Percentiles rank a stretch among this genome's conserved stretches.
Evolutionary conservation across 2,888 invertebrate species (phyloP).

Genomic region (Hyposoter didymator): DNA sequence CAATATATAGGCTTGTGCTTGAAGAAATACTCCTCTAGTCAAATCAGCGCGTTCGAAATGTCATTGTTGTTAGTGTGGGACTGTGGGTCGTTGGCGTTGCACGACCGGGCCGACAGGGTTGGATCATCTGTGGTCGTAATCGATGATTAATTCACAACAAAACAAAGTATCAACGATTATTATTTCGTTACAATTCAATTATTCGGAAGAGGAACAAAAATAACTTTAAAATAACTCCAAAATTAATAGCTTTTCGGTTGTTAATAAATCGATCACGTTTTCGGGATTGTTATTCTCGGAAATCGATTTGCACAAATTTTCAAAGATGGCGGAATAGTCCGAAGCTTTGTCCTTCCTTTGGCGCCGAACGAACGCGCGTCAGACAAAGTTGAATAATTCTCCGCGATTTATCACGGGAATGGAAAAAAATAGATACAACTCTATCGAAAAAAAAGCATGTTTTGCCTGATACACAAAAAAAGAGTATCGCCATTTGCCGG

Average conservation of each 20-base stretch:
- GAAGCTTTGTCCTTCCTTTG: neutral
- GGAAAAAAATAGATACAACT: neutral
- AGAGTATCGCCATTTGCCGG: neutral
- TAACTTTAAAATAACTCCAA: neutral
- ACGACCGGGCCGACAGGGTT: too few relatives aligned
- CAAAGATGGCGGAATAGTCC: neutral
- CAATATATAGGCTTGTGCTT: neutral
- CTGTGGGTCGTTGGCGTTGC: too few relatives aligned
- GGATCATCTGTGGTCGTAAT: neutral
- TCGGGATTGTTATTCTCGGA: neutral
- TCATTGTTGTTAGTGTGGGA: neutral
- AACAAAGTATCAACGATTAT: neutral
- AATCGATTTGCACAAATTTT: neutral
- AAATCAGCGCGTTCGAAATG: neutral
- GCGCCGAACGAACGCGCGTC: neutral
- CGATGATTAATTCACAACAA: neutral
- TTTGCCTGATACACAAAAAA: constrained; percentile 4
- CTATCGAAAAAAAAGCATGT: neutral
- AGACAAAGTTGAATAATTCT: neutral
- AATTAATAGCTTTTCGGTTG: neutral
- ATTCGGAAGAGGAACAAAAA: neutral
- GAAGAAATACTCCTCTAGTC: neutral
- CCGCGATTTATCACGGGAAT: neutral
- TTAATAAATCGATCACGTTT: neutral
- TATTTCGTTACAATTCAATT: neutral